phyloP scores from a whole-genome alignment of 2,888 invertebrate species.

The Pollenia griseotomentosa region DNA sequence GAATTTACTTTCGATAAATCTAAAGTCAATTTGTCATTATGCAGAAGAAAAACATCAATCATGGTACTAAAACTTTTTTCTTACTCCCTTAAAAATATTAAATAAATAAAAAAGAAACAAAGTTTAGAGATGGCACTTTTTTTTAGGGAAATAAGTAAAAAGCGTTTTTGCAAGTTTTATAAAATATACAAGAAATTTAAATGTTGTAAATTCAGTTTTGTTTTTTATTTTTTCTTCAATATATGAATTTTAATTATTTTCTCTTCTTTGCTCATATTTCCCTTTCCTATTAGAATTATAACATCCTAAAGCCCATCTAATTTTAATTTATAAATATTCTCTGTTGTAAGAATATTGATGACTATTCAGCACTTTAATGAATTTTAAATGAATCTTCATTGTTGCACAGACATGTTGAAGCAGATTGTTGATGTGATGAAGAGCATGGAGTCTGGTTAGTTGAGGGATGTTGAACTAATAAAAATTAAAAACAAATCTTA shows the following conservation, averaged over 20 bases:
- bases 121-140: not conserved
- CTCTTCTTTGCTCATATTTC: not conserved
- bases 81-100: not conserved
- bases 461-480: not conserved
- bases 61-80: constrained; percentile 14
- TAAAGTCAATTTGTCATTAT: constrained; percentile 69
- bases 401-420: not conserved
- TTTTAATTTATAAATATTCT: constrained; percentile 32
- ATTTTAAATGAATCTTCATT: constrained; percentile 69
- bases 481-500: constrained; percentile 2
- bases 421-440: not conserved
- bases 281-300: not conserved
- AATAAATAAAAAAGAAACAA: no score
- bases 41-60: constrained; percentile 58
- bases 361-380: constrained; percentile 70
- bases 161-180: no score
- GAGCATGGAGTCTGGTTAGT: not conserved
- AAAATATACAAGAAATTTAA: no score
- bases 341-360: constrained; percentile 70
- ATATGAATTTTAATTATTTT: constrained; percentile 30
- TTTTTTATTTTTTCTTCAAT: not conserved
- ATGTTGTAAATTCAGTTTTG: no score
- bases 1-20: constrained; percentile 51
- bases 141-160: not conserved
- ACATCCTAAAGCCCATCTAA: not conserved